Evolutionary conservation across 2,113 vertebrate genomes (phyloP).

Genomic region (Spermophilus dauricus): DNA sequence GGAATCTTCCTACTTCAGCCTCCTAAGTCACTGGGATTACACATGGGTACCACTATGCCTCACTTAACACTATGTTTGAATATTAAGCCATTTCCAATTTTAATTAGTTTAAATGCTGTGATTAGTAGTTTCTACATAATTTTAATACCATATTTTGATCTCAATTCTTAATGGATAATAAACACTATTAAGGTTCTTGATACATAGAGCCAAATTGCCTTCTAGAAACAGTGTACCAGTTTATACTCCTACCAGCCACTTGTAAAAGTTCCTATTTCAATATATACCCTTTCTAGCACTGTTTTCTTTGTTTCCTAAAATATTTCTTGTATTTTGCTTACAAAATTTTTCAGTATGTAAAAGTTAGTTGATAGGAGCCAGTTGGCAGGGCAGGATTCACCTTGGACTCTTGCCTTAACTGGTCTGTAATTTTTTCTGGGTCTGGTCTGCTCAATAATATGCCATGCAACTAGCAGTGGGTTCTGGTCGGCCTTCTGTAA

Average conservation of each 20-base stretch:
- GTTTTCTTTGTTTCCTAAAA: conserved; percentile 55
- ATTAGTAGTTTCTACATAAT: conserved; percentile 3
- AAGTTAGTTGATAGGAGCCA: neutral
- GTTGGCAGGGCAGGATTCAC: neutral
- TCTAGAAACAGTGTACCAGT: neutral
- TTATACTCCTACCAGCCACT: neutral
- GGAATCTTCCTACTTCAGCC: no score
- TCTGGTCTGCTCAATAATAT: neutral
- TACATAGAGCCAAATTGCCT: neutral
- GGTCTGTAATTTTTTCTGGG: neutral
- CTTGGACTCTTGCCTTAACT: neutral
- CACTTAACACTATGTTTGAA: neutral
- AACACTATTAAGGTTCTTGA: neutral
- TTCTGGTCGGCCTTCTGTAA: neutral
- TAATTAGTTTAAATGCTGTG: conserved; percentile 5
- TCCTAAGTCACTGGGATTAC: no score
- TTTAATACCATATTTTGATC: conserved; percentile 36
- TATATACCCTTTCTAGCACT: conserved; percentile 8
- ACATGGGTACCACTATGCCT: no score
- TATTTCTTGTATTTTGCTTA: conserved; percentile 33
- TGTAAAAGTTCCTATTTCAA: conserved; percentile 15
- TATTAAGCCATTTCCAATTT: neutral
- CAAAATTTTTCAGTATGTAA: conserved; percentile 41
- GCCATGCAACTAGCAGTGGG: neutral
- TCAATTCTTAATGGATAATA: neutral